Evolutionary conservation across 1,140 invertebrate genomes (phyloP).

Genomic region (Ladona fulva): DNA sequence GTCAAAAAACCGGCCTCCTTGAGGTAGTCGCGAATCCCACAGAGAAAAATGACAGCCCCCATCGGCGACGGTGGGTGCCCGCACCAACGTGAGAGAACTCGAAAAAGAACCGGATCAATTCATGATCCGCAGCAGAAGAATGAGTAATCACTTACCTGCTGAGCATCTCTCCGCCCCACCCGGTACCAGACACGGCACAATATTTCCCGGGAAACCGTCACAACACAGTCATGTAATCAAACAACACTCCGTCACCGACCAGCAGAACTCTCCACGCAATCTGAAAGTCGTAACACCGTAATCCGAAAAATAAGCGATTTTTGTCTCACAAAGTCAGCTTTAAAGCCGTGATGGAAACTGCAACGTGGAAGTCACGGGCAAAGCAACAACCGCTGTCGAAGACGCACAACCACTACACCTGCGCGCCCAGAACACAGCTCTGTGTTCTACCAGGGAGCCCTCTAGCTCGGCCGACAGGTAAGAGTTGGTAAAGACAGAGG

Average conservation of each 20-base stretch:
- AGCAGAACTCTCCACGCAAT: not conserved
- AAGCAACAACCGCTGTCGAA: not conserved
- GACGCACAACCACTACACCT: not conserved
- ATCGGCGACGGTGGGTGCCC: not conserved
- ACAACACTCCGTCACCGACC: not conserved
- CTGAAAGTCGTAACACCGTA: not conserved
- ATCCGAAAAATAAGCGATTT: not conserved
- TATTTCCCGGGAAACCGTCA: slow-evolving; percentile 3
- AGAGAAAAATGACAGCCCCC: too few relatives aligned
- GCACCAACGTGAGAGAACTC: not conserved
- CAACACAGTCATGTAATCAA: slow-evolving; percentile 9
- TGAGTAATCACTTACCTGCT: not conserved
- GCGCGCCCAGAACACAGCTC: not conserved
- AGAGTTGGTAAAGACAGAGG: not conserved
- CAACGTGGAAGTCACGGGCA: not conserved
- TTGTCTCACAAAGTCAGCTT: not conserved
- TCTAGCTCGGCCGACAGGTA: not conserved
- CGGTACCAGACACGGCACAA: slow-evolving; percentile 6
- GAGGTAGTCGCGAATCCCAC: too few relatives aligned
- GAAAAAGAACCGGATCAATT: slow-evolving; percentile 1
- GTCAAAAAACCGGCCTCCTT: too few relatives aligned
- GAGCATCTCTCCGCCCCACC: not conserved
- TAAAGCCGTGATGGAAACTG: not conserved
- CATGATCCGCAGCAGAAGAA: not conserved
- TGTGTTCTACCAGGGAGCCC: slow-evolving; percentile 1